phyloP scores from a whole-genome alignment of 2,113 vertebrate species.

The Actenoides lindsayi region DNA sequence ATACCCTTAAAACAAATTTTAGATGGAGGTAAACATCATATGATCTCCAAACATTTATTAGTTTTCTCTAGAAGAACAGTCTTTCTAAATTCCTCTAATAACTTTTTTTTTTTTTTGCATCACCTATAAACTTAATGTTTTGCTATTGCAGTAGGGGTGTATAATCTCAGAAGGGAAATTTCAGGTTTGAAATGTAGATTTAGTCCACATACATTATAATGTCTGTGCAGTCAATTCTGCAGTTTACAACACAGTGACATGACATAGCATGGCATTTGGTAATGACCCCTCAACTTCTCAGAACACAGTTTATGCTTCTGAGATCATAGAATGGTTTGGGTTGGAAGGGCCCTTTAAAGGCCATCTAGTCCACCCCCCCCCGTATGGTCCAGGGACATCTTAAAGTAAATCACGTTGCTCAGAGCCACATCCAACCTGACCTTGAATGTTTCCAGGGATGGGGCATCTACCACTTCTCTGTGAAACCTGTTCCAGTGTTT shows the following conservation, averaged over 20 bases:
- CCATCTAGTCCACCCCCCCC: too few species aligned
- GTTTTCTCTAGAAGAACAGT: neutral
- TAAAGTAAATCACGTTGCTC: too few species aligned
- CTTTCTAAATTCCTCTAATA: neutral
- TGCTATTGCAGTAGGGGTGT: neutral
- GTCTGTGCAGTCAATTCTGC: neutral
- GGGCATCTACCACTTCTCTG: too few species aligned
- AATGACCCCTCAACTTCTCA: neutral
- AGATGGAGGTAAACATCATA: neutral
- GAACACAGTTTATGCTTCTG: neutral
- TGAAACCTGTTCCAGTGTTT: too few species aligned
- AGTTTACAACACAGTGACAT: neutral
- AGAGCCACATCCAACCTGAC: too few species aligned
- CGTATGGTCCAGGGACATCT: too few species aligned
- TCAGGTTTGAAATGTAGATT: neutral
- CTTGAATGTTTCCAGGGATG: too few species aligned
- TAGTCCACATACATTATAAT: neutral
- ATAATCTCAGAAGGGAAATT: neutral
- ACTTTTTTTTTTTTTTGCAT: neutral
- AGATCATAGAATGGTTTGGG: neutral
- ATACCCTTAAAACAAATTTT: neutral
- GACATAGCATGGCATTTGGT: neutral
- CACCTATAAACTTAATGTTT: neutral
- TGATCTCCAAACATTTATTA: neutral
- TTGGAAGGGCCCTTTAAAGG: too few species aligned